phyloP scores from a whole-genome alignment of 2,113 vertebrate genomes.

The Pseudorectes ferrugineus region DNA sequence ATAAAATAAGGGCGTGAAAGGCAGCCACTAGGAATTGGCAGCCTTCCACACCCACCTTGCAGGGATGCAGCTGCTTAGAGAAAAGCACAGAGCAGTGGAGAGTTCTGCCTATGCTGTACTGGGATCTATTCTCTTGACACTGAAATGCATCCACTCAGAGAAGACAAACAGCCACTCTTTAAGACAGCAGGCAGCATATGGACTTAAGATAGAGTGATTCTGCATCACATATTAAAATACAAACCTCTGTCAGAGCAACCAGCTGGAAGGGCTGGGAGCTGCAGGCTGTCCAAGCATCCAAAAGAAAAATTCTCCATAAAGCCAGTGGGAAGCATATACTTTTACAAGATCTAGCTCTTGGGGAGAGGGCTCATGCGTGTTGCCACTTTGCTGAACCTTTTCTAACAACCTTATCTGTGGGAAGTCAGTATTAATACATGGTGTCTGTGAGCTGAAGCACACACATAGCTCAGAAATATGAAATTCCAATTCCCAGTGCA shows the following conservation, averaged over 20 bases:
- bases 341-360: neutral
- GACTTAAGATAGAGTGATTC: neutral
- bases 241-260: neutral
- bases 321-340: neutral
- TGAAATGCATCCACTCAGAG: neutral
- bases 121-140: neutral
- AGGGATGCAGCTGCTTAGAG: neutral
- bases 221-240: neutral
- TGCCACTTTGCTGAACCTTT: neutral
- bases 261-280: neutral
- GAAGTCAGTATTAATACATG: neutral
- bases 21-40: neutral
- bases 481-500: neutral
- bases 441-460: neutral
- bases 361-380: neutral
- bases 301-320: neutral
- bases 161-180: neutral
- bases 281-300: neutral
- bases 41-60: neutral
- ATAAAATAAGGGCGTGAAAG: neutral
- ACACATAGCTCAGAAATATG: neutral
- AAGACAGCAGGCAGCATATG: neutral
- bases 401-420: neutral
- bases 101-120: neutral
- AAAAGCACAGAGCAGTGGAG: neutral